These are phyloP conservation scores for Gadopsis marmoratus DNA, from an alignment of 2,797 vertebrate species.

Conservation along the genomic window DNA sequence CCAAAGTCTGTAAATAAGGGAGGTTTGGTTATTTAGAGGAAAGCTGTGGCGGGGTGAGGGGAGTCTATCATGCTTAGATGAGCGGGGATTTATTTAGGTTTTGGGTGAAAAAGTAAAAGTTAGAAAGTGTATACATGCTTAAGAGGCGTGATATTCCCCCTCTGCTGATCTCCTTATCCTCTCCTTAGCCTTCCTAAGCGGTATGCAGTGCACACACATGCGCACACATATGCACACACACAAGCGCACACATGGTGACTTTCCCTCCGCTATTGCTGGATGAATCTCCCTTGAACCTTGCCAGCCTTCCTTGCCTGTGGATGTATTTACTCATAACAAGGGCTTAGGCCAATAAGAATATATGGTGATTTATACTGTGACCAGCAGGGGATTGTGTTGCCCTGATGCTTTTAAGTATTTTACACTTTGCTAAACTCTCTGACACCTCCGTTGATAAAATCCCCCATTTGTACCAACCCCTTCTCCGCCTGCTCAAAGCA, in stretches of 20 bases:
- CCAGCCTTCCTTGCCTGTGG: constrained; percentile 79
- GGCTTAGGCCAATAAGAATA: constrained; percentile 86
- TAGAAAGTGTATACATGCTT: constrained; percentile 83
- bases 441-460: constrained; percentile 72
- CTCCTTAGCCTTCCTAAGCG: constrained; percentile 82
- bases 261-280: constrained; percentile 68
- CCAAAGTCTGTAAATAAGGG: constrained; percentile 41
- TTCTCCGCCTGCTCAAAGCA: constrained; percentile 53
- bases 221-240: constrained; percentile 38
- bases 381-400: constrained; percentile 84
- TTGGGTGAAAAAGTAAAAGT: constrained; percentile 81
- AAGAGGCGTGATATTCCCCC: constrained; percentile 83
- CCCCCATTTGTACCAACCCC: constrained; percentile 53
- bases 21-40: constrained; percentile 51
- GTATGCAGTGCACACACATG: constrained; percentile 52
- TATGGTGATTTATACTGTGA: constrained; percentile 87
- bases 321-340: constrained; percentile 88
- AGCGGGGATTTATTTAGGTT: constrained; percentile 77
- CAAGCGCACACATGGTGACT: constrained; percentile 38
- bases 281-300: constrained; percentile 80
- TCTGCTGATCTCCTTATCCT: constrained; percentile 85
- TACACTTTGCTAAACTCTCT: constrained; percentile 86
- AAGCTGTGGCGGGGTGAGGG: constrained; percentile 27
- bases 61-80: constrained; percentile 74
- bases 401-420: constrained; percentile 83